These are phyloP conservation scores for human DNA, from an alignment of 2,113 vertebrate genomes.

Conservation along the genomic window DNA sequence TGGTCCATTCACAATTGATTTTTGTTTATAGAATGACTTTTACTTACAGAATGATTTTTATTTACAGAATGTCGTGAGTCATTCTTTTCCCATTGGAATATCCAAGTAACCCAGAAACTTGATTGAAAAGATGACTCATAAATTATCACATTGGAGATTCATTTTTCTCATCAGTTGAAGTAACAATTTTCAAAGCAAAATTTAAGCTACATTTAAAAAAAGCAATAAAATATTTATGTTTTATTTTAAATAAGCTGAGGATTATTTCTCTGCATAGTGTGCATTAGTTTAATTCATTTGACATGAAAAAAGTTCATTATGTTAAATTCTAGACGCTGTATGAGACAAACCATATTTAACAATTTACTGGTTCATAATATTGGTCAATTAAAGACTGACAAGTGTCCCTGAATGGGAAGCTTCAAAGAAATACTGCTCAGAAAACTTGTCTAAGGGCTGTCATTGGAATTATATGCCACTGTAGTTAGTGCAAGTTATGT, in stretches of 20 bases:
- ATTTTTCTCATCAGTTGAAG: not conserved
- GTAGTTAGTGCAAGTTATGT: not conserved
- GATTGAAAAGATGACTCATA: not conserved
- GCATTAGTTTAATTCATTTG: not conserved
- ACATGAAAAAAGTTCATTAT: not conserved
- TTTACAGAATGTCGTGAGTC: too few species aligned
- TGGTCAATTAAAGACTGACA: conserved; percentile 25
- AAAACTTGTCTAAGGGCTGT: not conserved
- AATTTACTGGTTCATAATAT: not conserved
- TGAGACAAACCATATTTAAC: not conserved
- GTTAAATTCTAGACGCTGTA: not conserved
- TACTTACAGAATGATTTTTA: too few species aligned
- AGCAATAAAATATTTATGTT: not conserved
- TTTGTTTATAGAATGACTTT: not conserved
- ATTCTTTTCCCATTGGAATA: not conserved
- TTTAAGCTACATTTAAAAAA: not conserved
- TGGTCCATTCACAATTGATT: not conserved
- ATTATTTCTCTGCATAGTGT: not conserved
- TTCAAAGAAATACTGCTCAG: not conserved
- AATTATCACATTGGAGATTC: not conserved
- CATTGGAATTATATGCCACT: conserved; percentile 22
- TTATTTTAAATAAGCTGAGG: not conserved
- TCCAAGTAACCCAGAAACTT: not conserved
- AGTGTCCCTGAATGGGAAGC: too few species aligned
- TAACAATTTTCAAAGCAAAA: not conserved